A percentile compares a stretch with the other conserved stretches of the same genome.
phyloP scores from a whole-genome alignment of 2,888 invertebrate genomes.

The Danaus chrysippus region DNA sequence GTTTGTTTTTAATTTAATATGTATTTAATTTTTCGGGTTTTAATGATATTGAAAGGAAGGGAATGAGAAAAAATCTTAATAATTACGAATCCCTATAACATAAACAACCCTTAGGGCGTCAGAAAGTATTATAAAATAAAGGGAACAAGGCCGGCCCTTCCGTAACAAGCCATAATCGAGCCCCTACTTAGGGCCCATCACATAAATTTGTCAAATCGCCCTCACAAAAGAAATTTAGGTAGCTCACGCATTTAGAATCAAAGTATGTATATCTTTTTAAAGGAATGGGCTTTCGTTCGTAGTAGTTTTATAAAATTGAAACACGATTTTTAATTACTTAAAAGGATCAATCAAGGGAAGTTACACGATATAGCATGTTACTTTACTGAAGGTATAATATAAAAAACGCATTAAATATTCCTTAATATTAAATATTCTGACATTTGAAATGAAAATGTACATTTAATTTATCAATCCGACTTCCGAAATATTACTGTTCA shows the following conservation, averaged over 20 bases:
- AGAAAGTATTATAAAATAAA: conserved; percentile 8
- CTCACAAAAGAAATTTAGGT: conserved; percentile 23
- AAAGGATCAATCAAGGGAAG: not conserved
- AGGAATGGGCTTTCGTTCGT: not conserved
- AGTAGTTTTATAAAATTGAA: not conserved
- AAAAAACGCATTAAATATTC: not conserved
- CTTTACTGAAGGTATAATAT: not conserved
- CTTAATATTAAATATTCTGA: too few relatives aligned
- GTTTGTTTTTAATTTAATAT: not conserved
- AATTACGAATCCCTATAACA: not conserved
- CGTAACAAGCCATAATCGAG: conserved; percentile 26
- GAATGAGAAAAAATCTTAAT: conserved; percentile 1
- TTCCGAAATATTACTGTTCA: not conserved
- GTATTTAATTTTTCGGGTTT: not conserved
- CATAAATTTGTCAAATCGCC: conserved; percentile 32
- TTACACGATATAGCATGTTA: too few relatives aligned
- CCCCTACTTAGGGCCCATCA: conserved; percentile 25
- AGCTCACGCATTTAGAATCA: conserved; percentile 21
- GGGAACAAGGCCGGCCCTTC: conserved; percentile 24
- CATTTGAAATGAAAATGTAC: not conserved
- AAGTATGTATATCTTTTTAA: conserved; percentile 9
- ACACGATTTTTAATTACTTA: not conserved
- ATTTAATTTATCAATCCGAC: not conserved
- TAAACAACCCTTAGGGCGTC: conserved; percentile 8
- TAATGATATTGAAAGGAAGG: not conserved